Base-by-base conservation (phyloP, 2,113 vertebrate species). In the Seriola dumerili region DNA sequence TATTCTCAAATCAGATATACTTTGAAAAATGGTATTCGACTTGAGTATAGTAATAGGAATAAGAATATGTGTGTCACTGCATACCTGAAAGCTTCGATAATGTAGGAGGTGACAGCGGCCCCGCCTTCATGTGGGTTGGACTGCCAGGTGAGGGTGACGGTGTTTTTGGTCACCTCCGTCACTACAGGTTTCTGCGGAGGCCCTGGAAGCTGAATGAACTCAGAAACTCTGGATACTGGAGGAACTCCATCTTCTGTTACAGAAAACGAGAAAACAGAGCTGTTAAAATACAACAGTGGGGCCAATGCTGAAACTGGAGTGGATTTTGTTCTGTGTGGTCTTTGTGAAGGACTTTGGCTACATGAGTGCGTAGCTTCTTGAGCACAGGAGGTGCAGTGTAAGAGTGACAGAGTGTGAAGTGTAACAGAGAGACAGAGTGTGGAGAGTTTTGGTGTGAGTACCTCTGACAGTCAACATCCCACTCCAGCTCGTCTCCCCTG, bases 11-110 rank as follows among this genome's bases (percentile, higher is more conserved):
- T 42, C 40, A 42, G 40, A 11, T 42, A 42, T 42, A 42, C 8
- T 0, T 36, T 36, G 34, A 36, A 36, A 36, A 36, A 36, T 36
- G 34, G 34, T 36, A 36, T 3, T 36, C 34, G 0, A 36, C 34
- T 36, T 36, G 34, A 36, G 29, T 29, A 14, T 12, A 65, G 38
- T 4, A 23, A 16, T 25, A n/a, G 5, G 63, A 44, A 25, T 67
- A 32, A 9, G 25, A 36, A 40, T 19, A 8, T 10, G 32, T 16
- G 46, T 25, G 4, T 62, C 54, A 13, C 4, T 23, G 12, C 4
- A 25, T 95, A 99, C 98, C 98, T 99, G 95, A 99, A 99, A 34
- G 97, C 97, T 89, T 99, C 98, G 23, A 99, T 97, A 8, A 98
- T 82, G 84, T 99, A 99, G 12, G 97, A 97, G 38, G 95, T 96